Evolutionary conservation across 2,888 invertebrate genomes (phyloP).

Genomic region (Micropterix aruncella): DNA sequence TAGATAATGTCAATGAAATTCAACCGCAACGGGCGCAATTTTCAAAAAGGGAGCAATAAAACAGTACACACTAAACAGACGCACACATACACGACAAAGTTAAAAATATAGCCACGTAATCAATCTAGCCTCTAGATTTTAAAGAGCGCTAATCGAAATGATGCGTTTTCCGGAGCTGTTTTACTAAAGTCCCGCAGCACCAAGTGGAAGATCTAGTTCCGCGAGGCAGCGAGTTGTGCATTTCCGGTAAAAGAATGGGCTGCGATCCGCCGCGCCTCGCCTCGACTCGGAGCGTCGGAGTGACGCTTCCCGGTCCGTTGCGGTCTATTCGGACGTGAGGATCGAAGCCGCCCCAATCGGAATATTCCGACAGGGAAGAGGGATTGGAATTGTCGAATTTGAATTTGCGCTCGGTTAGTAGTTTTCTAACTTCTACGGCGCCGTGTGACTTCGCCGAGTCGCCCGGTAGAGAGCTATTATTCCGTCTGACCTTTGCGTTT

Average conservation of each 20-base stretch:
- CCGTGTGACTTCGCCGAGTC: slow-evolving; percentile 24
- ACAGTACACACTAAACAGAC: not conserved
- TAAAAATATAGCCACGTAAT: too few species aligned
- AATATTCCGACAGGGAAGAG: slow-evolving; percentile 29
- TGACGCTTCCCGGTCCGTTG: slow-evolving; percentile 20
- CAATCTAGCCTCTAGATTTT: too few species aligned
- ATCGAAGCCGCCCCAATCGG: slow-evolving; percentile 22
- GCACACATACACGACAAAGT: not conserved
- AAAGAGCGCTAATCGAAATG: slow-evolving; percentile 52
- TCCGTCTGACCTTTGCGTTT: slow-evolving; percentile 19
- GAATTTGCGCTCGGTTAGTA: slow-evolving; percentile 27
- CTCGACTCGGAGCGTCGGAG: slow-evolving; percentile 8
- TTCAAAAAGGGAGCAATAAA: not conserved
- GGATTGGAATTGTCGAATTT: slow-evolving; percentile 36
- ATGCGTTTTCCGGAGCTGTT: slow-evolving; percentile 62
- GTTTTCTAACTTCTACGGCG: slow-evolving; percentile 25
- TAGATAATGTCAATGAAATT: not conserved
- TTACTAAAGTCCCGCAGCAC: slow-evolving; percentile 71
- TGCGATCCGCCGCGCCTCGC: slow-evolving; percentile 10
- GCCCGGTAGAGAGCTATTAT: slow-evolving; percentile 36
- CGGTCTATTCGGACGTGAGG: slow-evolving; percentile 21
- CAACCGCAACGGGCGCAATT: not conserved
- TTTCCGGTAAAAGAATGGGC: slow-evolving; percentile 14
- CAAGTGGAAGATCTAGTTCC: slow-evolving; percentile 52
- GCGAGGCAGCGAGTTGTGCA: slow-evolving; percentile 20